These are phyloP conservation scores for Hirundo rustica DNA, from an alignment of 2,797 vertebrate genomes.

Conservation along the genomic window DNA sequence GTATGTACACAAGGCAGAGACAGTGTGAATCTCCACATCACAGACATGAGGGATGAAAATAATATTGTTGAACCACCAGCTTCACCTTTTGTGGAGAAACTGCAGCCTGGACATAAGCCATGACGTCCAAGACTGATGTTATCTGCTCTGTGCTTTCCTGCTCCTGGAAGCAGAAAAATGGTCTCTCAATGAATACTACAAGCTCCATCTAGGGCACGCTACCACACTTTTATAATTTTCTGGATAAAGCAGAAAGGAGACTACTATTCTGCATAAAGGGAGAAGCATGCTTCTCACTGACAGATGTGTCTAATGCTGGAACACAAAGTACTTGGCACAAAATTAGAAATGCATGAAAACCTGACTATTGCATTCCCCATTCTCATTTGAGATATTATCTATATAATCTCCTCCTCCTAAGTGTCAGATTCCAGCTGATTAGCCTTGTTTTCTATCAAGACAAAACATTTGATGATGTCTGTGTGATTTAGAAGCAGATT, in stretches of 20 bases:
- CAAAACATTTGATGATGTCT: not conserved
- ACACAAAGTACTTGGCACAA: not conserved
- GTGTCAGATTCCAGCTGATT: not conserved
- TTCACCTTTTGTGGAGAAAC: not conserved
- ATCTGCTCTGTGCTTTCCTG: not conserved
- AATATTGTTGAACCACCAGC: not conserved
- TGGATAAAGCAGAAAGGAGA: not conserved
- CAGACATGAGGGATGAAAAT: not conserved
- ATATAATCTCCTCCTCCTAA: not conserved
- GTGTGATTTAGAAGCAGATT: not conserved
- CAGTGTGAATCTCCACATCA: not conserved
- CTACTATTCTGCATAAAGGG: not conserved
- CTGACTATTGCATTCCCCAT: not conserved
- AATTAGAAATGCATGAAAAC: not conserved
- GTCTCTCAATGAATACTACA: not conserved
- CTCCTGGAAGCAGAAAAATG: not conserved
- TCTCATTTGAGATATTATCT: not conserved
- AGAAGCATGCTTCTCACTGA: not conserved
- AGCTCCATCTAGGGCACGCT: not conserved
- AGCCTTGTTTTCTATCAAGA: not conserved
- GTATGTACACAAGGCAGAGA: fast-evolving
- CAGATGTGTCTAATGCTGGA: not conserved
- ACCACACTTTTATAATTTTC: not conserved
- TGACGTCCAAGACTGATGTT: not conserved
- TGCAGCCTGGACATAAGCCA: not conserved